A percentile compares a stretch with the other conserved stretches of the same genome.
Evolutionary conservation across 2,113 vertebrate genomes (phyloP).

Genomic region (Zeus faber): DNA sequence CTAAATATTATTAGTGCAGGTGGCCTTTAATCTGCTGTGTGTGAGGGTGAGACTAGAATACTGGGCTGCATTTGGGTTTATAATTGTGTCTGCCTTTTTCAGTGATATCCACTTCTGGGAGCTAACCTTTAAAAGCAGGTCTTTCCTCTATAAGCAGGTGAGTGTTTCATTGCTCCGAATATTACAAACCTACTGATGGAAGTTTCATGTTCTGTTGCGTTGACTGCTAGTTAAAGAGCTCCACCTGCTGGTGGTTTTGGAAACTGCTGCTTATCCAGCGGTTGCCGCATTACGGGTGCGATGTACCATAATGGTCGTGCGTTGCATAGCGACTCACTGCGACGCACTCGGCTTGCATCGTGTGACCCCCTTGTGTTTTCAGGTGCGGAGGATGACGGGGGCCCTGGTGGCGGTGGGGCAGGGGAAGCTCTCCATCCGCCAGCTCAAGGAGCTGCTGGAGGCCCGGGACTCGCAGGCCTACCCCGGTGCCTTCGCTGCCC

Average conservation of each 20-base stretch:
- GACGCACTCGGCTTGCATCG: background rate
- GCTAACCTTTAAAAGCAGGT: slow-evolving; percentile 81
- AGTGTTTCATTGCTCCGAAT: slow-evolving; percentile 10
- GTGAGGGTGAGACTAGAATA: too few species aligned
- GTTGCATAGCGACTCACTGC: too few species aligned
- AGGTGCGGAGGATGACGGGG: slow-evolving; percentile 89
- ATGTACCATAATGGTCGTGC: too few species aligned
- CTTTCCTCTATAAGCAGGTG: slow-evolving; percentile 91
- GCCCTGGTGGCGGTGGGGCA: slow-evolving; percentile 84
- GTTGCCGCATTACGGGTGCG: too few species aligned
- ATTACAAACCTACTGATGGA: too few species aligned
- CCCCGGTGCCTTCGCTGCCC: slow-evolving; percentile 73
- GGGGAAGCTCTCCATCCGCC: slow-evolving; percentile 62
- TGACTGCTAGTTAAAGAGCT: background rate
- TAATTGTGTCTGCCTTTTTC: slow-evolving; percentile 11
- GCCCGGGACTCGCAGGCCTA: slow-evolving; percentile 70
- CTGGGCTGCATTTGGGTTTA: slow-evolving; percentile 2
- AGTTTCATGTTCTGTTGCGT: background rate
- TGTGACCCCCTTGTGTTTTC: slow-evolving; percentile 7
- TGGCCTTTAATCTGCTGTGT: too few species aligned
- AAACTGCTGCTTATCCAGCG: slow-evolving; percentile 6
- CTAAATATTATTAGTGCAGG: too few species aligned
- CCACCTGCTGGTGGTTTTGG: slow-evolving; percentile 53
- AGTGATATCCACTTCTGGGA: slow-evolving; percentile 82
- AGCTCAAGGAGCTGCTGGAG: slow-evolving; percentile 77